Base-by-base conservation (phyloP, 2,888 invertebrate species). In the Neoascia interrupta region DNA sequence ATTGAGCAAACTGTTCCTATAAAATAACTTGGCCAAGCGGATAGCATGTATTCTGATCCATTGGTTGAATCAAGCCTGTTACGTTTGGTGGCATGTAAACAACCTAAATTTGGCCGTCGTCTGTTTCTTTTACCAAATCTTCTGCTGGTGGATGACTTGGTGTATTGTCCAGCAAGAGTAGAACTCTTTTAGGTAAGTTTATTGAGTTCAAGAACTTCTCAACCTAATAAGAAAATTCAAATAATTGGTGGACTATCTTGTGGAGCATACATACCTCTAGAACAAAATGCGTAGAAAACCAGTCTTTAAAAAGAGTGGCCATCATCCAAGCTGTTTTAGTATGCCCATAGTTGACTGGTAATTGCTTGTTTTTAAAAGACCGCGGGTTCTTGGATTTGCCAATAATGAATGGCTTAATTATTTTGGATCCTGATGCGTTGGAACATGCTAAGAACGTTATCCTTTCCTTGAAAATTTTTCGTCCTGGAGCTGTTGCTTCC, bases 21-120 rank as follows among this genome's bases (percentile, higher is more conserved):
- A 51, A 51, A 51, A 51, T 51, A 34, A 51, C 13, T 51, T 51
- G 15, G 19, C 34, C 51, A 51, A 51, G 51, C 34, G 15, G 51
- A 51, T 51, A n/a, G 34, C 31, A n/a, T n/a, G n/a, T n/a, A 51
- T 51, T 51, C 18, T 16, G 34, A 51, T 18, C 34, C 18, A 31
- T 51, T 51, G 34, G 19, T 51, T 51, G 51, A 51, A 51, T 51
- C 51, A 51, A 18, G 26, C 18, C 51, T 28, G 34, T 51, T 34
- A 51, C 31, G 18, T 16, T 51, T 51, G 51, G 61, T 54, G 64
- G 64, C 64, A 73, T 49, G 34, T 31, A 64, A 13, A 56, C 41
- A 49, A 39, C 56, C 63, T 21, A 56, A 34, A 73, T 73, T 56
- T 73, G 39, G 4, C 73, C 60, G 53, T 47, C 73, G 15, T 36